Percentiles rank a stretch among this genome's conserved stretches.
phyloP scores from a whole-genome alignment of 2,797 vertebrate species.

The Phaenicophaeus curvirostris region DNA sequence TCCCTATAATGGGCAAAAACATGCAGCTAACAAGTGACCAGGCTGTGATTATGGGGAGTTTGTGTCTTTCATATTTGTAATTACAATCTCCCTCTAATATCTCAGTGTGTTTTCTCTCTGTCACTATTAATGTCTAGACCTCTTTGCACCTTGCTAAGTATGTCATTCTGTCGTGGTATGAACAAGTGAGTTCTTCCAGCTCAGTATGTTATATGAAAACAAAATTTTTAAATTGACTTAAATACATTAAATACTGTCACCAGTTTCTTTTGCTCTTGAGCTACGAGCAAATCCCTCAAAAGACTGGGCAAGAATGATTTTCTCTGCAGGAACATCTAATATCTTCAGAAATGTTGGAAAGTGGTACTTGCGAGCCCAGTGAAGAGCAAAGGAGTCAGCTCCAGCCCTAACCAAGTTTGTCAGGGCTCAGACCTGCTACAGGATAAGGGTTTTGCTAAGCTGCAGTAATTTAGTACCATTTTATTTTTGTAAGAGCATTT shows the following conservation, averaged over 20 bases:
- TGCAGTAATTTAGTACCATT: neutral
- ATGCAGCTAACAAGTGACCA: neutral
- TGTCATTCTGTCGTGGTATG: neutral
- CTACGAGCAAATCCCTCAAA: neutral
- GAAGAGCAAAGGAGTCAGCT: neutral
- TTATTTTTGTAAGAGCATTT: constrained; percentile 44
- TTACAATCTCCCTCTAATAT: neutral
- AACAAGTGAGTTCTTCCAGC: neutral
- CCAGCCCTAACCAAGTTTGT: neutral
- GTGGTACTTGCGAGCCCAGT: neutral
- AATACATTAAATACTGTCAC: neutral
- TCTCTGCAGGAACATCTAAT: neutral
- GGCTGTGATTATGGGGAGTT: neutral
- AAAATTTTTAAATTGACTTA: neutral
- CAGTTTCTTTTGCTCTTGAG: neutral
- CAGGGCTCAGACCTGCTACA: neutral
- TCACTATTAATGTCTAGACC: neutral
- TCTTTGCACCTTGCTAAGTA: neutral
- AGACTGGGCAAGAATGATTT: neutral
- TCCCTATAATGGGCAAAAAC: neutral
- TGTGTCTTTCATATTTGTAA: neutral
- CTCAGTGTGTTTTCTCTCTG: neutral
- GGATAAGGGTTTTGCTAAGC: neutral
- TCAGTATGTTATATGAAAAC: neutral
- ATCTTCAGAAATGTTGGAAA: constrained; percentile 7